phyloP scores from a whole-genome alignment of 2,797 vertebrate genomes.

The Lepilemur septentrionalis region DNA sequence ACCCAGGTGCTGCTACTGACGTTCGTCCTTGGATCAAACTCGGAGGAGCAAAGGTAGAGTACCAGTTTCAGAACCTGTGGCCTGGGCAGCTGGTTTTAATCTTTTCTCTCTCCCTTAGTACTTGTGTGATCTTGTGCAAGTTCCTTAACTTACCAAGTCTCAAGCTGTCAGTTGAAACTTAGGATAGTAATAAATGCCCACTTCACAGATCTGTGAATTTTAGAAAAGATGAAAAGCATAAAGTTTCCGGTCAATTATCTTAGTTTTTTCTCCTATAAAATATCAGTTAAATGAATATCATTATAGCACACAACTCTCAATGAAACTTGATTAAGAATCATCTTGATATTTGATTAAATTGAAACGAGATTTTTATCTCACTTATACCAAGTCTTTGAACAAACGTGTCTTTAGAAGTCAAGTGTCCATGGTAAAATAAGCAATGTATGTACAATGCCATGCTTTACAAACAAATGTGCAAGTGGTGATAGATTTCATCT shows the following conservation, averaged over 20 bases:
- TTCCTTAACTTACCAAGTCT: background rate
- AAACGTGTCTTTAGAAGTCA: slow-evolving; percentile 32
- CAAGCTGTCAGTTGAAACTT: background rate
- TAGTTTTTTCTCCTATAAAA: slow-evolving; percentile 26
- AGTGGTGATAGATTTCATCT: background rate
- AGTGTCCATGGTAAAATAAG: slow-evolving; percentile 1
- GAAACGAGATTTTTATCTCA: slow-evolving; percentile 44
- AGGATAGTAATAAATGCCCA: background rate
- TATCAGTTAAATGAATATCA: slow-evolving; percentile 3
- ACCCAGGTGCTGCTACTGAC: rapidly evolving
- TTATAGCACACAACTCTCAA: background rate
- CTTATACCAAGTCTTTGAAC: background rate
- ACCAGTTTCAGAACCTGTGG: background rate
- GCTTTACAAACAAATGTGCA: slow-evolving; percentile 14
- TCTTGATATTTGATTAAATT: slow-evolving; percentile 1
- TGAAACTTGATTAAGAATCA: slow-evolving; percentile 57
- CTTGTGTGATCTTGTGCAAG: background rate
- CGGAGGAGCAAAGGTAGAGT: background rate
- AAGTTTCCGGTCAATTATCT: background rate
- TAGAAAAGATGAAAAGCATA: background rate
- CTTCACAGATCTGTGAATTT: background rate
- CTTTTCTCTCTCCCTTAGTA: background rate
- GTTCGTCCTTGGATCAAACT: background rate
- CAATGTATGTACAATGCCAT: background rate
- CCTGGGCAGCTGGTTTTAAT: background rate